These are phyloP conservation scores for Platysteira castanea DNA, from an alignment of 2,113 vertebrate species.

Conservation along the genomic window DNA sequence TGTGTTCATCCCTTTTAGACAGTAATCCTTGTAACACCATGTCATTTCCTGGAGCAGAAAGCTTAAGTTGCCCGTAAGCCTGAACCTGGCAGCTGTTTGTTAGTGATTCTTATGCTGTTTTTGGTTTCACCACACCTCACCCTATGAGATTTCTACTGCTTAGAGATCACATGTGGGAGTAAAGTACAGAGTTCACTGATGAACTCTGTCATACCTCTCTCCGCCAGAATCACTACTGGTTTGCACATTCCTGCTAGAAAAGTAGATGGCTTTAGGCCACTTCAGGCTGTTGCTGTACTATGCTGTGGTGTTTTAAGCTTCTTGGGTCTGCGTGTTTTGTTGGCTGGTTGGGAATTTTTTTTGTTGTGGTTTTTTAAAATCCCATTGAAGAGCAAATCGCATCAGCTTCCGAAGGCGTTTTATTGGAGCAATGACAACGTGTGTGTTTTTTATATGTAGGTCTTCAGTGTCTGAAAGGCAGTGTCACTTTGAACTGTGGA, in stretches of 20 bases:
- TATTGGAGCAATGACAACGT: neutral
- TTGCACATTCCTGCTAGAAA: neutral
- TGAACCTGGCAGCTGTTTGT: neutral
- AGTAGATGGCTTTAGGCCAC: neutral
- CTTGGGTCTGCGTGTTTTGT: neutral
- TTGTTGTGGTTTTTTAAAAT: neutral
- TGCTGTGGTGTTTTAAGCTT: neutral
- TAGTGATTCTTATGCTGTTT: neutral
- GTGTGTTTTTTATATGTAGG: neutral
- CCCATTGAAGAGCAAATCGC: neutral
- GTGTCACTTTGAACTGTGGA: neutral
- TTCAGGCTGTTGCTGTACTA: neutral
- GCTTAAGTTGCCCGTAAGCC: neutral
- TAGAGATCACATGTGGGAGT: neutral
- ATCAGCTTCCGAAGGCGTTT: neutral
- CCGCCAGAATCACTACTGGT: neutral
- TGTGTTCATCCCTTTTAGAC: neutral
- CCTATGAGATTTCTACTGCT: neutral
- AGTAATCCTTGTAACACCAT: neutral
- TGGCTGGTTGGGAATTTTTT: neutral
- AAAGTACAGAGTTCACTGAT: rapidly evolving
- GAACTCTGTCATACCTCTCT: neutral
- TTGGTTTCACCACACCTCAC: neutral
- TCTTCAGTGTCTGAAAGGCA: neutral
- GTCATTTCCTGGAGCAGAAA: neutral